Evolutionary conservation across 2,113 vertebrate genomes (phyloP).

Genomic region (Semnornis frantzii): DNA sequence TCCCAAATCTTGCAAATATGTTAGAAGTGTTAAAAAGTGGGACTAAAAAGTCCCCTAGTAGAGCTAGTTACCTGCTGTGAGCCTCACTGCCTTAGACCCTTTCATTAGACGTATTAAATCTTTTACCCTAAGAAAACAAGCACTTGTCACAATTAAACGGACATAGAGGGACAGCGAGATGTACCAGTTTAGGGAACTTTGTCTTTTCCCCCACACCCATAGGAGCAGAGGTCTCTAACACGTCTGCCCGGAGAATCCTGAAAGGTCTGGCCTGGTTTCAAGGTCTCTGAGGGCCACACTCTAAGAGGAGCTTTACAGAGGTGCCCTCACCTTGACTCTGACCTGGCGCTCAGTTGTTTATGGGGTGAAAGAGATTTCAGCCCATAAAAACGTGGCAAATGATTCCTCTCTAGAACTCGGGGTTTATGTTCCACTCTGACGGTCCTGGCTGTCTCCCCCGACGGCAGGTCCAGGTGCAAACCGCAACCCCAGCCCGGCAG

Average conservation of each 20-base stretch:
- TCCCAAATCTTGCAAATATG: conserved; percentile 37
- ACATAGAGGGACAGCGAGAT: neutral
- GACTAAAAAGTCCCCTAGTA: conserved; percentile 32
- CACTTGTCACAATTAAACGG: conserved; percentile 52
- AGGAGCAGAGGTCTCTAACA: neutral
- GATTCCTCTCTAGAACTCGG: rapidly evolving
- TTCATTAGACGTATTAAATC: conserved; percentile 68
- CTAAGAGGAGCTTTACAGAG: neutral
- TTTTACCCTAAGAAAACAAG: conserved; percentile 63
- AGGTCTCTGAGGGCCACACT: neutral
- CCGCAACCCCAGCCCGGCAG: no score
- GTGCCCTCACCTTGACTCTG: neutral
- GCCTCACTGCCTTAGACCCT: conserved; percentile 29
- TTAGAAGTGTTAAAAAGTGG: conserved; percentile 39
- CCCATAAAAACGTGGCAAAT: neutral
- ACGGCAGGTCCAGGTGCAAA: neutral
- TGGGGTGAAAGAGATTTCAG: neutral
- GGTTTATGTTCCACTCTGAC: rapidly evolving
- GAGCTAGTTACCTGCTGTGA: conserved; percentile 54
- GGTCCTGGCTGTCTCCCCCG: neutral
- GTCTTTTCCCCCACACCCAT: neutral
- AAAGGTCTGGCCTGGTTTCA: neutral
- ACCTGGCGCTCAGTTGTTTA: rapidly evolving
- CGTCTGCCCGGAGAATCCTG: neutral
- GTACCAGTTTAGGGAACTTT: neutral